Base-by-base conservation (phyloP, 2,888 invertebrate genomes). In the Perdita meconis region DNA sequence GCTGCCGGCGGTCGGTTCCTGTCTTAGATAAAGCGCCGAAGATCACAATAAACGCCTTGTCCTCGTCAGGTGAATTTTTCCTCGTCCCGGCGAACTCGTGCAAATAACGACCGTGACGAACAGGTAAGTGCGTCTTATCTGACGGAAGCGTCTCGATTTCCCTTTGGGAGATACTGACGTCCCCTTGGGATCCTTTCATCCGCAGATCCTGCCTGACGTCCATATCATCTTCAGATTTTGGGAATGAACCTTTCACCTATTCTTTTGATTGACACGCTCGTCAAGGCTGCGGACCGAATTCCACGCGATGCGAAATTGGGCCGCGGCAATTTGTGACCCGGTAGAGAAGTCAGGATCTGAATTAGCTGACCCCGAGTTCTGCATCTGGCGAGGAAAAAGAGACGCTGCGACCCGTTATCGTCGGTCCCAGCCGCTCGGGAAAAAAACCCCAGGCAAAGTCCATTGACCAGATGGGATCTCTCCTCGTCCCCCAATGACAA, bases 11-110 rank as follows among this genome's bases (percentile, higher is more conserved):
- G 82, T 83, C 80, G 80, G 85, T 87, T 88, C 86, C 85, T 85
- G 84, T 50, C 76, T 60, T 70, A 82, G 87, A 89, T 89, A 88
- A 86, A 87, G 60, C 30, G 76, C 69, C 64, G 50, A 77, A 75
- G 75, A 86, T 72, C 71, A 91, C 90, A 91, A 90, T 88, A 86
- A 84, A 82, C 71, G 78, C 91, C 84, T 90, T 90, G 90, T 91
- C 78, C 82, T 65, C 59, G 88, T 90, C 91, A 90, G 91, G 90
- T 91, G 90, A 89, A 91, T 90, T 89, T 88, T 89, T 85, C 80
- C 84, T 36, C 63, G 73, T 63, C 55, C 72, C 71, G 65, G 57
- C 38, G 24, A 53, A 38, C 44, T 55, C 76, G 67, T 26, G 78
- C 80, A 84, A 82, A 86, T 80, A 83, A 70, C 74, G 63, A 59